Percentiles rank a stretch among this genome's conserved stretches.
Evolutionary conservation across 1,140 invertebrate genomes (phyloP).

Genomic region (Anastrepha obliqua): DNA sequence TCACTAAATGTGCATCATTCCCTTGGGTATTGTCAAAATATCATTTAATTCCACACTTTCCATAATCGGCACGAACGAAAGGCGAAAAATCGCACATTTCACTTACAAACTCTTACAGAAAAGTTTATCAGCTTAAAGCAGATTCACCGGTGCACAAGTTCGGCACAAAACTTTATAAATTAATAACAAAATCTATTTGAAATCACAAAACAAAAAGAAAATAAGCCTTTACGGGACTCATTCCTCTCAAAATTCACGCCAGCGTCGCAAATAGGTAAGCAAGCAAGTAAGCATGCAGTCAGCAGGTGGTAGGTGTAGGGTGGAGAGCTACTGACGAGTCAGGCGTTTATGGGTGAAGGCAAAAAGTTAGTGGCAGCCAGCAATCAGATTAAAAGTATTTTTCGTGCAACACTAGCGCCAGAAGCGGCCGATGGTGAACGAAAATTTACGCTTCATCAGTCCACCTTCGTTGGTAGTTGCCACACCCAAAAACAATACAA

Average conservation of each 20-base stretch:
- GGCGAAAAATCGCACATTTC: conserved; percentile 17
- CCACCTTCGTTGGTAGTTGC: conserved; percentile 2
- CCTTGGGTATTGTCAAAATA: background rate
- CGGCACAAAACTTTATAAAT: conserved; percentile 27
- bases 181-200: conserved; percentile 49
- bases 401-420: conserved; percentile 39
- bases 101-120: background rate
- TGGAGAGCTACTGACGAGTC: background rate
- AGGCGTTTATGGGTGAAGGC: background rate
- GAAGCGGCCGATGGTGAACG: conserved; percentile 11
- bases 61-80: conserved; percentile 34
- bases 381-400: conserved; percentile 39
- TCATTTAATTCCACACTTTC: conserved; percentile 26
- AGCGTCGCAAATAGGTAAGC: background rate
- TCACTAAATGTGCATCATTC: conserved; percentile 13
- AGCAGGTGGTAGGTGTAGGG: background rate
- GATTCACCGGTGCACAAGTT: conserved; percentile 13
- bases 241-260: conserved; percentile 8
- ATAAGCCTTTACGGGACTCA: background rate
- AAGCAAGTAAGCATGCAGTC: background rate
- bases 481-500: conserved; percentile 33
- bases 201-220: conserved; percentile 23
- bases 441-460: conserved; percentile 49
- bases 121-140: conserved; percentile 45
- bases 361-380: background rate